Evolutionary conservation across 2,888 invertebrate genomes (phyloP), one percentile per base, ranked within the genome.

Genomic region (Perizoma affinitatum): DNA sequence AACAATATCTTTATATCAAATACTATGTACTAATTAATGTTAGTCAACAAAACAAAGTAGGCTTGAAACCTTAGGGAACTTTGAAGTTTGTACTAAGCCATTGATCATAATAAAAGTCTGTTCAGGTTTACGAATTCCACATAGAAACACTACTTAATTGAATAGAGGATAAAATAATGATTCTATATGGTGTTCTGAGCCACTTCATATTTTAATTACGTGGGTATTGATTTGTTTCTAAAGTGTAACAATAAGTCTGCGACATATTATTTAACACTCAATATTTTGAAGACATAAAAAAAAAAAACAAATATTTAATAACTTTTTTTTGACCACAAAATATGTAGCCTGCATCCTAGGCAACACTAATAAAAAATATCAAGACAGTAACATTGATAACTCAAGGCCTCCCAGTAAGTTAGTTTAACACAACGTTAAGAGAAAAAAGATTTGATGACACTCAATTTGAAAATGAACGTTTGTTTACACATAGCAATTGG

Each of bases 1-100:
- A n/a, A 33, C 41, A 11, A 50, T 41, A 50, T 34, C 33, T 41
- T 51, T n/a, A 42, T 35, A n/a, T 35, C 6, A 35, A 55, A 43
- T 42, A 51, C n/a, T n/a, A n/a, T n/a, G n/a, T n/a, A n/a, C 51
- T 51, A 40, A 50, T n/a, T 43, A 43, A 48, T 42, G 41, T 10
- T 11, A 35, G 43, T 38, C 34, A 51, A 40, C 22, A 22, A 22
- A 34, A 38, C 9, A 55, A 50, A 56, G 34, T 55, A 54, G 48
- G 48, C 49, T 57, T 6, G 33, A 45, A 50, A 58, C 53, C 54
- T 53, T 45, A 41, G 50, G 47, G 41, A 47, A 42, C 49, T 49
- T 22, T 38, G 43, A 45, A 67, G 65, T 75, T 77, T 74, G 76
- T 75, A 75, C 73, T 74, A 71, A 68, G 68, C 63, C 54, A 71